A percentile compares a stretch with the other conserved stretches of the same genome.
Conservation (phyloP, 2,888 invertebrate genomes). For the Candidula unifasciata region DNA sequence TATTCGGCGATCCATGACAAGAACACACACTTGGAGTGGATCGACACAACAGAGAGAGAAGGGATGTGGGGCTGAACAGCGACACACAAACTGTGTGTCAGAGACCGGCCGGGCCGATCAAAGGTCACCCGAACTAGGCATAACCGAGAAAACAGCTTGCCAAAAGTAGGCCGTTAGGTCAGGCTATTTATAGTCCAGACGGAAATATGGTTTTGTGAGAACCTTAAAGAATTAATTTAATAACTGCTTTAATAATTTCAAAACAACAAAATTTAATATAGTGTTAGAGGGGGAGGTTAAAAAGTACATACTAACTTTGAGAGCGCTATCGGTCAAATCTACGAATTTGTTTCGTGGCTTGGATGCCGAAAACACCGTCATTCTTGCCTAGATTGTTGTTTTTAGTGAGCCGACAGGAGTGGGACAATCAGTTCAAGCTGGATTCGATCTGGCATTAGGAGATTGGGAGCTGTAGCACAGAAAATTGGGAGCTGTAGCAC, state of each 20-base stretch:
- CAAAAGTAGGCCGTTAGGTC: slow-evolving; percentile 31
- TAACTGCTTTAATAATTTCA: background rate
- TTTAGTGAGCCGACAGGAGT: too few species aligned
- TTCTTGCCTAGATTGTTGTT: too few species aligned
- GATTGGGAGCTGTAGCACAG: too few species aligned
- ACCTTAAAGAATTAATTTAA: too few species aligned
- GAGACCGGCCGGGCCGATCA: background rate
- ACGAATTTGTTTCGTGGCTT: too few species aligned
- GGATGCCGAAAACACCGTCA: too few species aligned
- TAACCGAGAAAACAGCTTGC: slow-evolving; percentile 16
- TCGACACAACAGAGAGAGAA: background rate
- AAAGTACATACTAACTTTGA: background rate
- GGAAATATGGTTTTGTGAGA: slow-evolving; percentile 17
- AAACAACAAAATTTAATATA: background rate
- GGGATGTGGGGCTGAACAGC: background rate
- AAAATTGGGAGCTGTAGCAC: too few species aligned
- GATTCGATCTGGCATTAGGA: too few species aligned
- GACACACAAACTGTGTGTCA: slow-evolving; percentile 4
- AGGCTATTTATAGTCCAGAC: slow-evolving; percentile 25
- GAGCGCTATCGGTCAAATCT: too few species aligned
- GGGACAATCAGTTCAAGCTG: too few species aligned
- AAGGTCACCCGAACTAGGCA: slow-evolving; percentile 26
- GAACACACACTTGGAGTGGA: background rate
- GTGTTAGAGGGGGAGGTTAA: background rate
- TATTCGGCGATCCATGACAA: background rate